These are phyloP conservation scores for Ceratosolen fusciceps DNA, from an alignment of 1,140 invertebrate species.

Conservation along the genomic window DNA sequence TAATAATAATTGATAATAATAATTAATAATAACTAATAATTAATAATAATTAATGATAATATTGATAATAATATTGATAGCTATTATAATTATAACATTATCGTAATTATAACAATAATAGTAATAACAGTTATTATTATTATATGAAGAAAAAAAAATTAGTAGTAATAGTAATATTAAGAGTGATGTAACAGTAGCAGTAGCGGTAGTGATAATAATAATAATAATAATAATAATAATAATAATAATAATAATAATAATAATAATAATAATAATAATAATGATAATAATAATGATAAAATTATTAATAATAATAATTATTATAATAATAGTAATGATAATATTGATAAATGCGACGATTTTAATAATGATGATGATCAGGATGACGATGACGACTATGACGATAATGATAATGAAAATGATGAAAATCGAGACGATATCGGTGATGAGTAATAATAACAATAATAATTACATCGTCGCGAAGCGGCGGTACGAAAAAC, in stretches of 20 bases:
- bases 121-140: conserved; percentile 2
- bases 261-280: background rate
- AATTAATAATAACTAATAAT: background rate
- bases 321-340: conserved; percentile 14
- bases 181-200: background rate
- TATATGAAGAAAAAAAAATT: no score
- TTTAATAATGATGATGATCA: no score
- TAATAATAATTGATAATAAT: background rate
- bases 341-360: background rate
- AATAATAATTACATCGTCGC: conserved; percentile 21
- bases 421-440: no score
- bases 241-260: background rate
- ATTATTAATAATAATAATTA: no score
- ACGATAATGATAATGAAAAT: no score
- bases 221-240: background rate
- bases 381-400: no score
- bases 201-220: background rate
- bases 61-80: background rate
- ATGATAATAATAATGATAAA: background rate
- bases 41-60: background rate
- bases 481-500: conserved; percentile 41
- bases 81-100: background rate
- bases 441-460: background rate
- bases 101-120: conserved; percentile 6
- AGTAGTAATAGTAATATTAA: background rate